Evolutionary conservation across 1,140 invertebrate genomes (phyloP).

Genomic region (Medauroidea extradentata): DNA sequence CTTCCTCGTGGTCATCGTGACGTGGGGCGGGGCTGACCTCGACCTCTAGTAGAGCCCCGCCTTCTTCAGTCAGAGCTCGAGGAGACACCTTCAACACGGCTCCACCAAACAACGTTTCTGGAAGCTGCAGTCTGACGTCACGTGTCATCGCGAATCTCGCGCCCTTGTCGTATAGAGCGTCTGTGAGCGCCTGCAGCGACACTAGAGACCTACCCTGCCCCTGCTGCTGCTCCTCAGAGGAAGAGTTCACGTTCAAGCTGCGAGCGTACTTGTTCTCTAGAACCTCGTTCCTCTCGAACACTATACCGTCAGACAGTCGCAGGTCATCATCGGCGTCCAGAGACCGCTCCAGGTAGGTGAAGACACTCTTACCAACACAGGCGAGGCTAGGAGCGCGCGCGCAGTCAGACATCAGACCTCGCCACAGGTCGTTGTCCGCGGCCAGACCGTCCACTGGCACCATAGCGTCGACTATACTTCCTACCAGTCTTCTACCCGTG

Average conservation of each 20-base stretch:
- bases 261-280: conserved; percentile 8
- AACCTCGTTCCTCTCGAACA: neutral
- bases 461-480: neutral
- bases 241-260: neutral
- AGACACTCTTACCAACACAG: conserved; percentile 7
- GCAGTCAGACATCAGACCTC: neutral
- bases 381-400: neutral
- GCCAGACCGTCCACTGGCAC: neutral
- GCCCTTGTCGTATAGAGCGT: conserved; percentile 59
- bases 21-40: conserved; percentile 56
- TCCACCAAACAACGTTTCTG: conserved; percentile 63
- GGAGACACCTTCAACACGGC: conserved; percentile 67
- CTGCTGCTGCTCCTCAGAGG: neutral
- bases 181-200: conserved; percentile 66
- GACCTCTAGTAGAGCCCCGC: conserved; percentile 64
- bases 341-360: conserved; percentile 3
- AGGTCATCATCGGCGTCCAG: neutral
- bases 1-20: conserved; percentile 21
- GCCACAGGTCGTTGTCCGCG: conserved; percentile 1
- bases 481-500: neutral
- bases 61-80: conserved; percentile 56
- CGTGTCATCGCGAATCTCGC: conserved; percentile 70
- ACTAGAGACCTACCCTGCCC: conserved; percentile 36
- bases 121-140: conserved; percentile 64
- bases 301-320: neutral